Evolutionary conservation across 2,797 vertebrate species (phyloP), one percentile per base, ranked within the genome.

Genomic region (Leptoclinus maculatus): DNA sequence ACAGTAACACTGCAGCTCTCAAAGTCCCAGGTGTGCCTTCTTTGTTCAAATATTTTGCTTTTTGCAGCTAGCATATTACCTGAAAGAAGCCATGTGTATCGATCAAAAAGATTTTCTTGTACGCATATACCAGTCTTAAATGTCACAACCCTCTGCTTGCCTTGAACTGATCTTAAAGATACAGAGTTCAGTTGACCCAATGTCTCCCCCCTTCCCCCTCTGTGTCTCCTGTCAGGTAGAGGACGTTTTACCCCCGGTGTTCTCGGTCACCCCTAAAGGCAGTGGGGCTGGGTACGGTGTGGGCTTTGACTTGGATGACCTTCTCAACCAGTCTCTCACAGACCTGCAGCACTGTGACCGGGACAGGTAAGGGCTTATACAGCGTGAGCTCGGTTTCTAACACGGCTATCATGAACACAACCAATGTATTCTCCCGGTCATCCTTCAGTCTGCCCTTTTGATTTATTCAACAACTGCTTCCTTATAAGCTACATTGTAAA

Each of bases 261-360:
- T 99, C 87, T 97, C 97, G 0, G 96, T 95, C 80, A 99, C 98
- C 5, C 97, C 98, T 6, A 99, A 99, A 91, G 98, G 98, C 83
- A 98, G 98, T 8, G 97, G 98, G 1, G 97, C 97, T 1, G 98
- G 97, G 0, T 98, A 99, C 0, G 98, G 98, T 0, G 96, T 99
- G 49, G 97, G 97, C 71, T 98, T 98, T 65, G 97, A 98, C 85
- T 93, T 98, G 72, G 97, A 98, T 70, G 97, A 98, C 82, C 97
- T 98, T 75, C 94, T 99, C 72, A 97, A 95, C 86, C 97, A 99
- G 76, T 97, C 97, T 39, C 94, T 99, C 3, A 95, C 94, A 7
- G 97, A 98, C 79, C 95, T 98, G 91, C 96, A 91, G 90, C 96
- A 43, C 83, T 92, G 94, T 25, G 97, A 97, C 82, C 90, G 96